These are phyloP conservation scores for Orchesellides sinensis DNA, from an alignment of 2,888 invertebrate genomes.

Conservation along the genomic window DNA sequence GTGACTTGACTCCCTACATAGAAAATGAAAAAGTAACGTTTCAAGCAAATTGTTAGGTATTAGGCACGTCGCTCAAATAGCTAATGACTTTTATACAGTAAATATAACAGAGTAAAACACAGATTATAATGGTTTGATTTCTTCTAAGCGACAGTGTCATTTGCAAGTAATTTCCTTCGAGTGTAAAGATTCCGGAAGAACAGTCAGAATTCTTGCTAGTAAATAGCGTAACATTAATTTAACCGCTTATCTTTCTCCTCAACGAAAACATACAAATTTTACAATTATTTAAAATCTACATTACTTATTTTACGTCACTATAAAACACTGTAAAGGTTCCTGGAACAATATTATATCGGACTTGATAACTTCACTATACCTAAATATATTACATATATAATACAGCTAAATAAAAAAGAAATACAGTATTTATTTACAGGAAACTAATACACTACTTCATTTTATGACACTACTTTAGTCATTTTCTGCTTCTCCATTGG, in stretches of 20 bases:
- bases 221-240: slow-evolving; percentile 14
- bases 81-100: too few species aligned
- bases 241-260: not conserved
- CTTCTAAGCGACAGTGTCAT: slow-evolving; percentile 23
- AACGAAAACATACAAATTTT: slow-evolving; percentile 15
- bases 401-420: slow-evolving; percentile 6
- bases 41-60: too few species aligned
- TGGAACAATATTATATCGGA: too few species aligned
- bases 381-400: not conserved
- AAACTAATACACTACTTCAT: too few species aligned
- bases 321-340: too few species aligned
- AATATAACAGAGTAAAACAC: too few species aligned
- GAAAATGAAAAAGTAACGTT: too few species aligned
- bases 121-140: slow-evolving; percentile 1
- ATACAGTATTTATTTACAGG: not conserved
- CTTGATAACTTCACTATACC: not conserved
- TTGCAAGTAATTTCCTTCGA: slow-evolving; percentile 51
- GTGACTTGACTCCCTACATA: too few species aligned
- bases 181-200: slow-evolving; percentile 44
- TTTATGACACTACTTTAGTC: slow-evolving; percentile 50
- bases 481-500: slow-evolving; percentile 57
- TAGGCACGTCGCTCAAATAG: too few species aligned
- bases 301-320: not conserved
- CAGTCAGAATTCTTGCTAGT: slow-evolving; percentile 27
- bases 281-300: not conserved